A percentile compares a stretch with the other conserved stretches of the same genome.
Conservation (phyloP, 2,113 vertebrate genomes). For the Coregonus clupeaformis region DNA sequence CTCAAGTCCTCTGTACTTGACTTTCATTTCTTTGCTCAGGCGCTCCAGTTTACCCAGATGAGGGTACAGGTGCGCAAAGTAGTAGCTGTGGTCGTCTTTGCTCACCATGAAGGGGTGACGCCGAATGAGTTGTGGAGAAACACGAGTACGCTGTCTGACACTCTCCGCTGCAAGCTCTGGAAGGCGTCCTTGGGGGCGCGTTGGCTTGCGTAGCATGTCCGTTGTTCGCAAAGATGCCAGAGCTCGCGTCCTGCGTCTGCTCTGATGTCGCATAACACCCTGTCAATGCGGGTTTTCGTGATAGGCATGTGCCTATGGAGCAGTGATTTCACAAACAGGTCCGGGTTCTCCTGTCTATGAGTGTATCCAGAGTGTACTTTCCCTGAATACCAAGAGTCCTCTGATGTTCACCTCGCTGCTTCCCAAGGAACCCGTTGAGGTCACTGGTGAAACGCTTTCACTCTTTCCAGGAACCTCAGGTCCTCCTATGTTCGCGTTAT, state of each 20-base stretch:
- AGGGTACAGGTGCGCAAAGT: neutral
- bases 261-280: neutral
- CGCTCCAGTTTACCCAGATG: neutral
- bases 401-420: neutral
- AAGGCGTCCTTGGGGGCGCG: fast-evolving
- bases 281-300: neutral
- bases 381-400: constrained; percentile 5
- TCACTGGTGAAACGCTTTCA: too few species aligned
- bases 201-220: neutral
- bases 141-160: neutral
- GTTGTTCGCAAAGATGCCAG: neutral
- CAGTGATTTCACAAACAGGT: neutral
- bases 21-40: neutral
- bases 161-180: neutral
- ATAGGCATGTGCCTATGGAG: constrained; percentile 4
- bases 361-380: neutral
- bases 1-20: neutral
- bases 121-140: neutral
- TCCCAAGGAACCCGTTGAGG: too few species aligned
- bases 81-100: neutral
- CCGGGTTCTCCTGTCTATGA: too few species aligned
- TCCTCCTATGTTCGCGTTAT: too few species aligned
- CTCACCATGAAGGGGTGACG: neutral
- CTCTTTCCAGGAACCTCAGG: too few species aligned
- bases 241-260: neutral